These are phyloP conservation scores for Microcebus lehilahytsara DNA, from an alignment of 2,113 vertebrate species.

Conservation along the genomic window DNA sequence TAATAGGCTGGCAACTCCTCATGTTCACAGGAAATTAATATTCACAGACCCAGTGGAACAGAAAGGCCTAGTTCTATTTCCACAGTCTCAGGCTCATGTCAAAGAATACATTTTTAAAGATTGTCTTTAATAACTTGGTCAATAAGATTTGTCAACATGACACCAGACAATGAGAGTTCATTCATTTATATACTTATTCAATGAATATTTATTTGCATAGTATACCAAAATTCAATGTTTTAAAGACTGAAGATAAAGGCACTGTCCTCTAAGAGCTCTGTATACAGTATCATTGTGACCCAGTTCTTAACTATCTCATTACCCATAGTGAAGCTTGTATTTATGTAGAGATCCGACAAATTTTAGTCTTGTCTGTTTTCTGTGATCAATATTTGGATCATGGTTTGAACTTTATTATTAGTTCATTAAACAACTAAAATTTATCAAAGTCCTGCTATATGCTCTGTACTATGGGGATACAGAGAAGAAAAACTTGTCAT, in stretches of 20 bases:
- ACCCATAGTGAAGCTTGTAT: too few species aligned
- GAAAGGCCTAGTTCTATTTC: neutral
- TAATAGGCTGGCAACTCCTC: neutral
- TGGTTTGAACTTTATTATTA: neutral
- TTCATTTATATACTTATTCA: conserved; percentile 11
- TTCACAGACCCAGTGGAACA: conserved; percentile 11
- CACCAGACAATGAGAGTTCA: neutral
- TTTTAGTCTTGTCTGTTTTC: too few species aligned
- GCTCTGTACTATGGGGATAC: neutral
- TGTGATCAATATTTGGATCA: neutral
- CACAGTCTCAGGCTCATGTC: neutral
- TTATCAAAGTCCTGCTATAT: neutral
- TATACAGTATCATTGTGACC: too few species aligned
- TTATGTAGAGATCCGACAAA: too few species aligned
- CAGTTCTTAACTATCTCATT: too few species aligned
- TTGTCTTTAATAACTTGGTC: neutral
- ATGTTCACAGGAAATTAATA: conserved; percentile 3
- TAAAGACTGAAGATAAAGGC: neutral
- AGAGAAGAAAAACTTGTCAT: neutral
- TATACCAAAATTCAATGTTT: neutral
- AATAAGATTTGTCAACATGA: neutral
- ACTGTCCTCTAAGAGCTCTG: too few species aligned
- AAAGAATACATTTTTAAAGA: neutral
- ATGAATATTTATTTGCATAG: neutral
- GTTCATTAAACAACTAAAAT: neutral